phyloP scores from a whole-genome alignment of 2,888 invertebrate genomes.

The Plebejus melissa region DNA sequence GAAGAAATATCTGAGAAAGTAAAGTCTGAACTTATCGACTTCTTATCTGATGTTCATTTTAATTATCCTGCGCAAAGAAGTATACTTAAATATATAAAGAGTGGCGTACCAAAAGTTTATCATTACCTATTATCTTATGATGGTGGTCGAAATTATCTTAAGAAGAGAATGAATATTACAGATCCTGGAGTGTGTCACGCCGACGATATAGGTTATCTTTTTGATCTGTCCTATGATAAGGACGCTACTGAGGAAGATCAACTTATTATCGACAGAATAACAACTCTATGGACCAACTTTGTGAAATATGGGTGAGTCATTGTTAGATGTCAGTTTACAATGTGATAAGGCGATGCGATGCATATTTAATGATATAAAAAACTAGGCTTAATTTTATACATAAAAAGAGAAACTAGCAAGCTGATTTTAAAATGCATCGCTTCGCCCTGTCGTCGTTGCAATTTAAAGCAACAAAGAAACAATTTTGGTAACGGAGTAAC shows the following conservation, averaged over 20 bases:
- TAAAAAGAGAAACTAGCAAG: no score
- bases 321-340: background rate
- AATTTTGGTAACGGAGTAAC: no score
- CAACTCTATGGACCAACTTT: conserved; percentile 23
- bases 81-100: conserved; percentile 3
- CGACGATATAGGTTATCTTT: conserved; percentile 13
- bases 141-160: conserved; percentile 20
- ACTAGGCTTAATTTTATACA: no score
- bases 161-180: background rate
- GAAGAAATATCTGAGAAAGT: background rate
- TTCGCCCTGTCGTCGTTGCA: no score
- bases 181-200: conserved; percentile 2
- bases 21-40: conserved; percentile 20
- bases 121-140: conserved; percentile 27
- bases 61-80: conserved; percentile 23
- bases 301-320: conserved; percentile 10
- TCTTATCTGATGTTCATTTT: conserved; percentile 19
- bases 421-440: no score
- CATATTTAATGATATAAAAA: no score
- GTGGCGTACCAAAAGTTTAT: conserved; percentile 22
- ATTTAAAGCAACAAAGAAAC: no score
- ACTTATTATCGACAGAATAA: conserved; percentile 13
- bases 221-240: conserved; percentile 15
- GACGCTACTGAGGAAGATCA: conserved; percentile 33
- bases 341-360: background rate